phyloP scores from a whole-genome alignment of 2,113 vertebrate genomes.

The Psilopsiagon aurifrons region DNA sequence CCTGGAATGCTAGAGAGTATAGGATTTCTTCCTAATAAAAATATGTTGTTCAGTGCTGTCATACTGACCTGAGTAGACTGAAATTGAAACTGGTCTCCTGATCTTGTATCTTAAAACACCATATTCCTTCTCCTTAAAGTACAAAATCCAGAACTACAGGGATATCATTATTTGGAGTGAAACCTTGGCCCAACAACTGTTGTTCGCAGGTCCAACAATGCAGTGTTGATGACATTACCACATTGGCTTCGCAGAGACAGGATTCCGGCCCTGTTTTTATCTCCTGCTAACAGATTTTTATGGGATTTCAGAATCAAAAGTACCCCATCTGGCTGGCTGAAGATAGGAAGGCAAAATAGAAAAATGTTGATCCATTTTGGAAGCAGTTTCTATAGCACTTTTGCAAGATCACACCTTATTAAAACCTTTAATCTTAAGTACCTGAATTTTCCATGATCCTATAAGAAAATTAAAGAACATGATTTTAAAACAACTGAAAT shows the following conservation, averaged over 20 bases:
- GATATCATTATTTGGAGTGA: not conserved
- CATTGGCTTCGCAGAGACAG: not conserved
- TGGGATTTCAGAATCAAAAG: not conserved
- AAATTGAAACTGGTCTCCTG: not conserved
- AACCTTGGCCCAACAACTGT: not conserved
- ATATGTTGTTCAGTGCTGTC: not conserved
- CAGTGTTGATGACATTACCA: not conserved
- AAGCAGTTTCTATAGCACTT: not conserved
- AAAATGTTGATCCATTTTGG: not conserved
- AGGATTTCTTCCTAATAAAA: not conserved
- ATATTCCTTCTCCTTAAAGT: not conserved
- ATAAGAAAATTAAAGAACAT: not conserved
- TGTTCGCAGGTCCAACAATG: not conserved
- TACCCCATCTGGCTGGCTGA: not conserved
- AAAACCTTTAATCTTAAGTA: not conserved
- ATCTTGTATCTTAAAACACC: not conserved
- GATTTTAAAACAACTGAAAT: not conserved
- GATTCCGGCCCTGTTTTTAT: not conserved
- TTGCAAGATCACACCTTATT: not conserved
- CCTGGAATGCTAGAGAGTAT: not conserved
- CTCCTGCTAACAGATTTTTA: not conserved
- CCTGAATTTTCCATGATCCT: not conserved
- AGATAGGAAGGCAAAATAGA: not conserved
- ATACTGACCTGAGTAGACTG: not conserved
- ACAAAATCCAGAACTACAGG: not conserved